Conservation (phyloP, 2,797 vertebrate species). For the Erethizon dorsatum region DNA sequence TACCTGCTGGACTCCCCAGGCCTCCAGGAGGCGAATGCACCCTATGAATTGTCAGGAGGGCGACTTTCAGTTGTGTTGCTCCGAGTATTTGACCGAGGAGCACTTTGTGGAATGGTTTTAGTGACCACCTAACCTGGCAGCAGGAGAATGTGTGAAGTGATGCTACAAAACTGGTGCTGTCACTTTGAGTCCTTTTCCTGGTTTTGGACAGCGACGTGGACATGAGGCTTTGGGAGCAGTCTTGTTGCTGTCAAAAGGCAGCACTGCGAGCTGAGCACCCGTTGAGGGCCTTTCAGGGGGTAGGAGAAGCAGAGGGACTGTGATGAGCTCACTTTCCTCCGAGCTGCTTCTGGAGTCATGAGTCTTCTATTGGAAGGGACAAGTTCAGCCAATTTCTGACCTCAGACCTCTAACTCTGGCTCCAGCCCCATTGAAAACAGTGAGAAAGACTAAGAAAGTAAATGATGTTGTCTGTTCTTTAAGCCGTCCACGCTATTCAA, state of each 20-base stretch:
- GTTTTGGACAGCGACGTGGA: neutral
- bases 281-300: neutral
- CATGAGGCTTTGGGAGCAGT: neutral
- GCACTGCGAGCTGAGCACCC: fast-evolving
- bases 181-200: neutral
- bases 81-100: fast-evolving
- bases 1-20: neutral
- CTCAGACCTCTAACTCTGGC: neutral
- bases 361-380: neutral
- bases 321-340: neutral
- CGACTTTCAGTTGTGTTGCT: neutral
- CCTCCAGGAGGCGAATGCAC: fast-evolving
- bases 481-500: neutral
- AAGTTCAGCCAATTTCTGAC: neutral
- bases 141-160: neutral
- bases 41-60: neutral
- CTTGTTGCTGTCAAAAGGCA: neutral
- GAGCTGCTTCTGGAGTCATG: neutral
- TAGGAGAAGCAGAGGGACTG: fast-evolving
- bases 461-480: neutral
- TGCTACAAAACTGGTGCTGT: neutral
- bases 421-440: neutral
- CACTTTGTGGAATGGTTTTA: neutral
- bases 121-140: neutral
- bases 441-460: neutral